Evolutionary conservation across 2,113 vertebrate species (phyloP).

Genomic region (Willisornis vidua): DNA sequence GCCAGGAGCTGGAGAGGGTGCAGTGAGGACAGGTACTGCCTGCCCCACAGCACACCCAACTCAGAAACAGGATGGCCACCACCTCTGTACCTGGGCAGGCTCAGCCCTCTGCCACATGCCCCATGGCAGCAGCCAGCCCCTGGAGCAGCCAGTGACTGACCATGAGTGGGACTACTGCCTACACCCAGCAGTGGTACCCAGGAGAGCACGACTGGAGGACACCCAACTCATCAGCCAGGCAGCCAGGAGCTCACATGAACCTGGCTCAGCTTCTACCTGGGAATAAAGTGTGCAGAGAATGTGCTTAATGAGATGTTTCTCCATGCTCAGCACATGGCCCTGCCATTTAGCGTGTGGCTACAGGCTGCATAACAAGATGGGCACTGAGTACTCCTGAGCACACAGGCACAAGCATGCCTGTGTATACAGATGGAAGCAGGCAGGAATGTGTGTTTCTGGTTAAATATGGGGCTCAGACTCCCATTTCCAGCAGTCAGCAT

Average conservation of each 20-base stretch:
- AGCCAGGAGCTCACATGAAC: background rate
- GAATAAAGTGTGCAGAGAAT: background rate
- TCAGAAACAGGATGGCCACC: background rate
- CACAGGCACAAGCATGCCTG: fast-evolving
- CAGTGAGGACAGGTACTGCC: background rate
- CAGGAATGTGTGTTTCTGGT: fast-evolving
- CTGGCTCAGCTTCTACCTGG: background rate
- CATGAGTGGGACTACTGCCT: background rate
- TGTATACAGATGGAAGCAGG: background rate
- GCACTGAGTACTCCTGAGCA: background rate
- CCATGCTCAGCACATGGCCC: background rate
- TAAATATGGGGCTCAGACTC: background rate
- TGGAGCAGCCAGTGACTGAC: background rate
- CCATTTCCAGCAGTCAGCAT: background rate
- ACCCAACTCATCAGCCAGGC: background rate
- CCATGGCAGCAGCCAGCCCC: background rate
- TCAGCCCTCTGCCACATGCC: background rate
- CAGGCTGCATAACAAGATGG: background rate
- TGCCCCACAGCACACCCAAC: fast-evolving
- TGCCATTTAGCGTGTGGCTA: fast-evolving
- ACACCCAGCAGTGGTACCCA: background rate
- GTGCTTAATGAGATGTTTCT: background rate
- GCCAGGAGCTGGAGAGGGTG: background rate
- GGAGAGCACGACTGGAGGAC: background rate
- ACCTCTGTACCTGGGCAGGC: fast-evolving